A percentile compares a stretch with the other conserved stretches of the same genome.
phyloP scores from a whole-genome alignment of 2,113 vertebrate species.

The Anoplopoma fimbria region DNA sequence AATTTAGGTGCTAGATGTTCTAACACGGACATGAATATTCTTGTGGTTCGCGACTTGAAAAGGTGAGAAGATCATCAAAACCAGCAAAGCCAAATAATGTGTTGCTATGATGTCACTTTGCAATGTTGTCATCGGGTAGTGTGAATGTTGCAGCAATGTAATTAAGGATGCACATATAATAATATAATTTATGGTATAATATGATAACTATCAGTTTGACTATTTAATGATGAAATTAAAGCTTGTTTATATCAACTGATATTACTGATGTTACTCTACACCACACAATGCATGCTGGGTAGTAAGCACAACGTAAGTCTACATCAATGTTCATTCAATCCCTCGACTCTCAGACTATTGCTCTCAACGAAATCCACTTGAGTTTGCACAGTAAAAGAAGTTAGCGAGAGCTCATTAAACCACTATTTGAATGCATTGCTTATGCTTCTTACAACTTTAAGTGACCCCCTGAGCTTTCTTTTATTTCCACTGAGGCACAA shows the following conservation, averaged over 20 bases:
- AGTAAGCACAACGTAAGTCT: not conserved
- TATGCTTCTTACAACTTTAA: not conserved
- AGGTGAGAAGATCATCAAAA: not conserved
- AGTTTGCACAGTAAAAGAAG: not conserved
- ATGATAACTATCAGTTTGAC: no score
- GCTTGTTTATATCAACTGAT: no score
- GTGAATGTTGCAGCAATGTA: not conserved
- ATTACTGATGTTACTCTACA: not conserved
- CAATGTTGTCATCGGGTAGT: not conserved
- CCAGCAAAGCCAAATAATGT: not conserved
- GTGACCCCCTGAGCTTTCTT: not conserved
- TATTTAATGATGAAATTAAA: not conserved
- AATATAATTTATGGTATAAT: no score
- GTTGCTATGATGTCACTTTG: not conserved
- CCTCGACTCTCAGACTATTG: no score
- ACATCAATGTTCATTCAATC: no score
- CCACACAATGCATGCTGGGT: not conserved
- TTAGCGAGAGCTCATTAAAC: not conserved
- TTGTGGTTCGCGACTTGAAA: no score
- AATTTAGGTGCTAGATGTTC: no score
- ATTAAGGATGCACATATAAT: not conserved
- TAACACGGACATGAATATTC: no score
- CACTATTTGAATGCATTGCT: not conserved
- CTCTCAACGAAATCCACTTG: not conserved
- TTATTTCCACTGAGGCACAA: not conserved